Evolutionary conservation across 2,113 vertebrate species (phyloP).

Genomic region (Boulengeromyrus knoepffleri): DNA sequence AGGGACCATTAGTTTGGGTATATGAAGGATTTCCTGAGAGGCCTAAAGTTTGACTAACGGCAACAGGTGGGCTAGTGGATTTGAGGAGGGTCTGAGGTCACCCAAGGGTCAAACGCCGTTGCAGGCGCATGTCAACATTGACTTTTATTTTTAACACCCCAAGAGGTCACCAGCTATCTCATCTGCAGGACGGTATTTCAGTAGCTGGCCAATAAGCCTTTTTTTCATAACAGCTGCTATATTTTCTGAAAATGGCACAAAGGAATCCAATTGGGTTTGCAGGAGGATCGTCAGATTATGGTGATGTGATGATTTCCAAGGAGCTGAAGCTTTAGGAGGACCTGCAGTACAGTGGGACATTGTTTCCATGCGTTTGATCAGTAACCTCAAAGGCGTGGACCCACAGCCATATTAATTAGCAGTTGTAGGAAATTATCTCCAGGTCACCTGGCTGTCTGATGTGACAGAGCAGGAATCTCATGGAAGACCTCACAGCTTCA

Average conservation of each 20-base stretch:
- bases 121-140: slow-evolving; percentile 43
- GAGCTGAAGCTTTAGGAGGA: background rate
- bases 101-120: slow-evolving; percentile 42
- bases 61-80: slow-evolving; percentile 32
- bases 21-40: background rate
- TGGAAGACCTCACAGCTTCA: background rate
- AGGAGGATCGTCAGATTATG: background rate
- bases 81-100: slow-evolving; percentile 14
- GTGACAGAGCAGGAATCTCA: background rate
- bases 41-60: slow-evolving; percentile 23
- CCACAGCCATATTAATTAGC: background rate
- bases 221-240: background rate
- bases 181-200: background rate
- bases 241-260: background rate
- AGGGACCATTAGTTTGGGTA: background rate
- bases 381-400: background rate
- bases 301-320: background rate
- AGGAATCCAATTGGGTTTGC: background rate
- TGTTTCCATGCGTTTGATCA: background rate
- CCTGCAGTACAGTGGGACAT: background rate
- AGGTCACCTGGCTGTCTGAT: background rate
- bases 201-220: background rate
- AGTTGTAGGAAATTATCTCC: background rate
- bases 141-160: slow-evolving; percentile 62
- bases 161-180: background rate